Conservation (phyloP, 1,140 invertebrate species). For the Drosophila prosaltans region DNA sequence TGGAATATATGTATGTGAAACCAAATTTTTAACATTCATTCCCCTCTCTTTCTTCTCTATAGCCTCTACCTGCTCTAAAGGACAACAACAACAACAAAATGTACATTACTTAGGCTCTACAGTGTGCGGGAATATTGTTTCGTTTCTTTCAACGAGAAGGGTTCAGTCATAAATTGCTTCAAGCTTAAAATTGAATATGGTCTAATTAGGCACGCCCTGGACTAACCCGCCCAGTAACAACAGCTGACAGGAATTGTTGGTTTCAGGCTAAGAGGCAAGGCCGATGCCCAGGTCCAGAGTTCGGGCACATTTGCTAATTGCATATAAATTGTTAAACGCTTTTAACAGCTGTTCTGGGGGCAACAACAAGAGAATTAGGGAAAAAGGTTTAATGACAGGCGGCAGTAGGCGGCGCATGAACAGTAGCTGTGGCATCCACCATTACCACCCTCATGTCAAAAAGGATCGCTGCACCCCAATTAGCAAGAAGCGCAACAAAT, state of each 20-base stretch:
- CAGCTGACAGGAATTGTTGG: background rate
- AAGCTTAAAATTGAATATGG: constrained; percentile 41
- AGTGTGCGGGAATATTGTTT: background rate
- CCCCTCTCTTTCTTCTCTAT: too few species aligned
- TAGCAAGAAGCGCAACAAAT: constrained; percentile 69
- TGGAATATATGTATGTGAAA: too few species aligned
- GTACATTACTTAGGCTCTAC: background rate
- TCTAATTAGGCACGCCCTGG: constrained; percentile 52
- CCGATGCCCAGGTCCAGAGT: background rate
- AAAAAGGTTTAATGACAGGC: constrained; percentile 66
- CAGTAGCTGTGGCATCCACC: background rate
- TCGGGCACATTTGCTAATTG: constrained; percentile 61
- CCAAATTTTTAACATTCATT: too few species aligned
- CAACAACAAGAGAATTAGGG: background rate
- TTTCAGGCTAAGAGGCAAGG: background rate
- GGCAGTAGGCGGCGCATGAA: background rate
- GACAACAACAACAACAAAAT: background rate
- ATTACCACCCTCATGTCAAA: constrained; percentile 27
- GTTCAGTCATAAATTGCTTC: constrained; percentile 39
- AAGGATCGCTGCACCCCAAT: constrained; percentile 34
- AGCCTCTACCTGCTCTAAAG: too few species aligned
- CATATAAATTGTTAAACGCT: constrained; percentile 73
- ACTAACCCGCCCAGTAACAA: background rate
- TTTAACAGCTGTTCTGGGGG: constrained; percentile 52
- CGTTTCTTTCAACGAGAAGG: background rate